Percentiles rank a stretch among this genome's conserved stretches.
These are phyloP conservation scores for Eulemur macaco DNA, from an alignment of 2,113 vertebrate species.

Conservation along the genomic window DNA sequence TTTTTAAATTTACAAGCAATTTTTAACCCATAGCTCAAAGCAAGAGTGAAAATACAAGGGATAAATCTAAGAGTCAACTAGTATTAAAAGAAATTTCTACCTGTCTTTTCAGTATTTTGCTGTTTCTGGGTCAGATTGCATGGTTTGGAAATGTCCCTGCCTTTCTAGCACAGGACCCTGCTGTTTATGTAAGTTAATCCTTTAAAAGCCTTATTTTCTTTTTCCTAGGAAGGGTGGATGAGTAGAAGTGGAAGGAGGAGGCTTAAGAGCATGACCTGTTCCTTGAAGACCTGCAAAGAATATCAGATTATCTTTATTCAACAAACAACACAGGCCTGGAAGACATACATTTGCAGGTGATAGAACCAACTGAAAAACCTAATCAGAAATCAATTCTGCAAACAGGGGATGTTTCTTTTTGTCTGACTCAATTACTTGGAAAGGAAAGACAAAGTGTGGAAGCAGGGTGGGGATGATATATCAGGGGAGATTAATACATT, in stretches of 20 bases:
- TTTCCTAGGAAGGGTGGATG: background rate
- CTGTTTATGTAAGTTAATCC: background rate
- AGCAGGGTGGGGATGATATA: background rate
- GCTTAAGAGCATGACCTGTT: accelerated
- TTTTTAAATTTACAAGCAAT: background rate
- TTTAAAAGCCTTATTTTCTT: background rate
- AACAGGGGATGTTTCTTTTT: constrained; percentile 44
- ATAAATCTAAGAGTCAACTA: background rate
- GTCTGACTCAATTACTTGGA: background rate
- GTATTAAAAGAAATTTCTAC: background rate
- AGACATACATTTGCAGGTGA: background rate
- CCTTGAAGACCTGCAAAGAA: background rate
- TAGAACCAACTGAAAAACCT: constrained; percentile 39
- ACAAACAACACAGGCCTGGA: background rate
- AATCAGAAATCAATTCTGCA: constrained; percentile 61
- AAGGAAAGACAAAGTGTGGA: background rate
- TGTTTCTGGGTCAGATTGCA: background rate
- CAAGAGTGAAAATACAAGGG: background rate
- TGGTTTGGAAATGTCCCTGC: background rate
- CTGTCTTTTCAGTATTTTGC: background rate
- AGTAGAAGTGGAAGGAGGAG: background rate
- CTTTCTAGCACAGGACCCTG: background rate
- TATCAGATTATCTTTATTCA: background rate
- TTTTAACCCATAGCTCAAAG: background rate
- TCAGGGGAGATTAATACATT: constrained; percentile 40